Percentiles rank a stretch among this genome's conserved stretches.
Conservation (phyloP, 2,797 vertebrate species). For the Numenius phaeopus region DNA sequence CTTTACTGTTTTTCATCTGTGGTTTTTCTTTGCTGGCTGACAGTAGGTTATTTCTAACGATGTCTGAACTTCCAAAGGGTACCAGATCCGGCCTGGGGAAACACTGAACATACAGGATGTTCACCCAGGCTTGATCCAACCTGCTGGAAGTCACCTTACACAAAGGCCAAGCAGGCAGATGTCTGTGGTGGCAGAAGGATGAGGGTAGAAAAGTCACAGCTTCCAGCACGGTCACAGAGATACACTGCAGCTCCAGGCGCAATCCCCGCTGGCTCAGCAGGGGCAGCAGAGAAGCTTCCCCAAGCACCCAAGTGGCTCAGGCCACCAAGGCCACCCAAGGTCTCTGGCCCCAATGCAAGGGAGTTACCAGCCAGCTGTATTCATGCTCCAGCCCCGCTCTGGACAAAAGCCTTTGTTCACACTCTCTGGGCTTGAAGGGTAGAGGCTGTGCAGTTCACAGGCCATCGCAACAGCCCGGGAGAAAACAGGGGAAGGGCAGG, state of each 20-base stretch:
- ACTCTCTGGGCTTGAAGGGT: neutral
- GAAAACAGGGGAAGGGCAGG: neutral
- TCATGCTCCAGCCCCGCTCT: neutral
- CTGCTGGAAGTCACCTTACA: neutral
- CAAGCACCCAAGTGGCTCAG: neutral
- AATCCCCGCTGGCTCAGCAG: neutral
- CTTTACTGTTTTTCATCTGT: neutral
- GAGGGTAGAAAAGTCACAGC: neutral
- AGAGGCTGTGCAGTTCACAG: neutral
- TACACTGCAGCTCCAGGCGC: neutral
- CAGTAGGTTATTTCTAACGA: neutral
- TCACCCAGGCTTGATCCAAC: neutral
- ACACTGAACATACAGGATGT: neutral
- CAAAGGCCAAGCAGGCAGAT: neutral
- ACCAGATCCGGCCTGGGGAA: neutral
- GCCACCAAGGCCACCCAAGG: rapidly evolving
- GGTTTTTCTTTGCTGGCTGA: neutral
- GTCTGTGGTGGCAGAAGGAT: neutral
- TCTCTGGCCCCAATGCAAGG: neutral
- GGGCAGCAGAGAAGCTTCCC: neutral
- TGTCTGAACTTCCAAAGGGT: neutral
- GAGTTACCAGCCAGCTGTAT: neutral
- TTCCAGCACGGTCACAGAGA: neutral
- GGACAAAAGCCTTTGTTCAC: neutral
- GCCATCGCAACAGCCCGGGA: neutral